phyloP scores from a whole-genome alignment of 2,113 vertebrate species.

The Hippopotamus amphibius region DNA sequence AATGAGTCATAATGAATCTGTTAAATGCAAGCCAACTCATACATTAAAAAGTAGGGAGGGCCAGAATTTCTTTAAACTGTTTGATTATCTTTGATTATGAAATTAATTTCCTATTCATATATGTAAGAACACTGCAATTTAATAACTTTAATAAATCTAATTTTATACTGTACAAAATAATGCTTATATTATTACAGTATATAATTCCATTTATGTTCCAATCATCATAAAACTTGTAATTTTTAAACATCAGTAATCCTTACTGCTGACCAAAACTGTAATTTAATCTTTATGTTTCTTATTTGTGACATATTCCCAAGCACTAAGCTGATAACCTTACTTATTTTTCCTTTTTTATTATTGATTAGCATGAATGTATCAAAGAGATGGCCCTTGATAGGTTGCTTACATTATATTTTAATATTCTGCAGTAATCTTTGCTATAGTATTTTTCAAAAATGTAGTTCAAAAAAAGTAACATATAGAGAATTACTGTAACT shows the following conservation, averaged over 20 bases:
- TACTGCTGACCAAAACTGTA: neutral
- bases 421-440: neutral
- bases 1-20: neutral
- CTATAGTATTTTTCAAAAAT: neutral
- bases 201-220: neutral
- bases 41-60: neutral
- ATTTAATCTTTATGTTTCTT: conserved; percentile 1
- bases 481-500: conserved; percentile 58
- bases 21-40: neutral
- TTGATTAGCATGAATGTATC: neutral
- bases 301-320: neutral
- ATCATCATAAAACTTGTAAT: neutral
- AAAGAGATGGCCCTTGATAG: neutral
- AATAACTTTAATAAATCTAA: neutral
- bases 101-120: neutral
- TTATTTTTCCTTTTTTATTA: neutral
- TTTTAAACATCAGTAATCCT: neutral
- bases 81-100: conserved; percentile 17
- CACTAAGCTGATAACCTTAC: neutral
- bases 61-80: neutral
- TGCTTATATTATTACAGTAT: neutral
- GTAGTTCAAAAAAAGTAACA: conserved; percentile 50
- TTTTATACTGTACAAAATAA: neutral
- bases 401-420: neutral
- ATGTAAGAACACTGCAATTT: neutral